Base-by-base conservation (phyloP, 2,888 invertebrate genomes). In the Cancer borealis region DNA sequence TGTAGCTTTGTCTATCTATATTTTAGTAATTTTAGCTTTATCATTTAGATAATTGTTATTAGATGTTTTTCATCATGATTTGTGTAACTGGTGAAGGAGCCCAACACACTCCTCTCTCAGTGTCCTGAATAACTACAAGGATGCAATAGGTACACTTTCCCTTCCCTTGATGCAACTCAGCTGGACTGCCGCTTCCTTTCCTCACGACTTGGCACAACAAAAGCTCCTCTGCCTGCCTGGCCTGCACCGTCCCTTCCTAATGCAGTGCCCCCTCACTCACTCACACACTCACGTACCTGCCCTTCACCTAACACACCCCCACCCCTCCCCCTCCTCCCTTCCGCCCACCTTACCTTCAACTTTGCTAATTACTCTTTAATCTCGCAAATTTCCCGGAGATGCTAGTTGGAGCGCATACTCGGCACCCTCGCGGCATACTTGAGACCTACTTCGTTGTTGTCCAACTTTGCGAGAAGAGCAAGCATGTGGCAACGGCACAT, bases 331-430 rank as follows among this genome's bases (percentile, higher is more conserved):
- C 26, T 10, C 79, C 79, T 30, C 14, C 79, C 30, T n/a, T n/a
- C n/a, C n/a, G n/a, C n/a, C 79, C 26, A 12, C 79, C 79, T 79
- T 30, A 79, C 79, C 79, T 30, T 79, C 79, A 79, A 79, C 79
- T 79, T 79, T 79, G 30, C 79, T 30, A 79, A 79, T 79, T 79
- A 79, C 79, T 79, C 79, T 79, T 79, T 79, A 79, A 79, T 79
- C 79, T 79, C 79, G 79, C 79, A 79, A 79, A 79, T 79, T 79
- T 79, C 79, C 30, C 30, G 79, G 79, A 79, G 79, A 79, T 79
- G 79, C 79, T 79, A 30, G 79, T 79, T 79, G 79, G 79, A 30
- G 79, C 79, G 79, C 79, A 79, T 79, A 79, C 79, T 79, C 79
- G 79, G 79, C 79, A 30, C 79, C 79, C 79, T 79, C 79, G 79